Conservation (phyloP, 2,113 vertebrate species). For the Sclerurus mexicanus region DNA sequence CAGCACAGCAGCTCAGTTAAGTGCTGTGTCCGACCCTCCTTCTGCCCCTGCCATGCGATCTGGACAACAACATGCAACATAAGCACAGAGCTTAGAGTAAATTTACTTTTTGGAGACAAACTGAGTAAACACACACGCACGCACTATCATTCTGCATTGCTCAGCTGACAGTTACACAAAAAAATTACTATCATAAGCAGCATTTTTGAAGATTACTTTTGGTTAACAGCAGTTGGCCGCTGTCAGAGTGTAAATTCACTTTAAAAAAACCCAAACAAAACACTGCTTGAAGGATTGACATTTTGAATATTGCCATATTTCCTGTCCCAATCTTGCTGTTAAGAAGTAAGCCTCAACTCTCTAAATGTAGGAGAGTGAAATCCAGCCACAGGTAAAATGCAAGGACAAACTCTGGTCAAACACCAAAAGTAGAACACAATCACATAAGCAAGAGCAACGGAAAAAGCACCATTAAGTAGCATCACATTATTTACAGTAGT, state of each 20-base stretch:
- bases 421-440: not conserved
- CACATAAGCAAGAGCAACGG: fast-evolving
- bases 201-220: not conserved
- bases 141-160: not conserved
- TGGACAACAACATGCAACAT: not conserved
- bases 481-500: not conserved
- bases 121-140: not conserved
- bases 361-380: not conserved
- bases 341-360: not conserved
- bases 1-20: not conserved
- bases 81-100: not conserved
- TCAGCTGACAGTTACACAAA: not conserved
- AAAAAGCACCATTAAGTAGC: not conserved
- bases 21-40: not conserved
- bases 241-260: not conserved
- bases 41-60: not conserved
- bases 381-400: not conserved
- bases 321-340: not conserved
- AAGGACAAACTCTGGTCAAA: not conserved
- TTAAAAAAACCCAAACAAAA: not conserved
- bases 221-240: not conserved
- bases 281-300: not conserved
- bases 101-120: conserved; percentile 35
- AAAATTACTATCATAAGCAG: not conserved
- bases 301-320: not conserved